A percentile compares a stretch with the other conserved stretches of the same genome.
phyloP scores from a whole-genome alignment of 30 jellyfish, hydroid and myxozoan genomes.

The Catostylus mosaicus region DNA sequence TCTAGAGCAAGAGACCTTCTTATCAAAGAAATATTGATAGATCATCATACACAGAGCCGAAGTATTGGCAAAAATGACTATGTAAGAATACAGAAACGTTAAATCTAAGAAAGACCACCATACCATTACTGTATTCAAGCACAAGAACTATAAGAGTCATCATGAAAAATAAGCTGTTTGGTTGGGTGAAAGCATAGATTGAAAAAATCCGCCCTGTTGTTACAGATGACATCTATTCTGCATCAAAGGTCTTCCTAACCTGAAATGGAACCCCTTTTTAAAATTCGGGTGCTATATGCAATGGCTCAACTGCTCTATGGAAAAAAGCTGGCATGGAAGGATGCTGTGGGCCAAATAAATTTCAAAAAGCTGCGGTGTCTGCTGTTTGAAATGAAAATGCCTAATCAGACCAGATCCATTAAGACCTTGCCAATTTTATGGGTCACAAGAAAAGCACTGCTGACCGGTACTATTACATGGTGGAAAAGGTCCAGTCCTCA shows the following conservation, averaged over 20 bases:
- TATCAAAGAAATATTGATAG: slow-evolving; percentile 26
- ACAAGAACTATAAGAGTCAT: slow-evolving; percentile 37
- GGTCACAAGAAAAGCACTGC: slow-evolving; percentile 54
- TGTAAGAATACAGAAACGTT: slow-evolving; percentile 12
- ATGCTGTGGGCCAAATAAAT: slow-evolving; percentile 28
- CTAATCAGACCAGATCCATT: background rate
- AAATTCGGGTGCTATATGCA: slow-evolving; percentile 28
- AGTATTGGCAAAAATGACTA: slow-evolving; percentile 33
- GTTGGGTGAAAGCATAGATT: slow-evolving; percentile 27
- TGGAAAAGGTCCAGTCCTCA: slow-evolving; percentile 24
- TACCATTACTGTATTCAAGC: slow-evolving; percentile 33
- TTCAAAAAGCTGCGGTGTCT: slow-evolving; percentile 42
- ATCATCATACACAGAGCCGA: slow-evolving; percentile 45
- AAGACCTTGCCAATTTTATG: slow-evolving; percentile 46
- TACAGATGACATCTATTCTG: background rate
- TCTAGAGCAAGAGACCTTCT: slow-evolving; percentile 32
- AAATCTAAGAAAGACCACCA: slow-evolving; percentile 8
- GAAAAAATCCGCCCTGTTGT: slow-evolving; percentile 24
- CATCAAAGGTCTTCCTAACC: slow-evolving; percentile 25
- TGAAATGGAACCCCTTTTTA: slow-evolving; percentile 33
- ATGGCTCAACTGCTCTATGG: slow-evolving; percentile 22
- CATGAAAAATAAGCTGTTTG: slow-evolving; percentile 20
- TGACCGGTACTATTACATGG: slow-evolving; percentile 26
- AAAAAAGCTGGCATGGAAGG: slow-evolving; percentile 47
- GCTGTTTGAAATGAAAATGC: background rate